Evolutionary conservation across 2,888 invertebrate genomes (phyloP), one percentile per base, ranked within the genome.

Genomic region (Lordiphosa fenestrarum): DNA sequence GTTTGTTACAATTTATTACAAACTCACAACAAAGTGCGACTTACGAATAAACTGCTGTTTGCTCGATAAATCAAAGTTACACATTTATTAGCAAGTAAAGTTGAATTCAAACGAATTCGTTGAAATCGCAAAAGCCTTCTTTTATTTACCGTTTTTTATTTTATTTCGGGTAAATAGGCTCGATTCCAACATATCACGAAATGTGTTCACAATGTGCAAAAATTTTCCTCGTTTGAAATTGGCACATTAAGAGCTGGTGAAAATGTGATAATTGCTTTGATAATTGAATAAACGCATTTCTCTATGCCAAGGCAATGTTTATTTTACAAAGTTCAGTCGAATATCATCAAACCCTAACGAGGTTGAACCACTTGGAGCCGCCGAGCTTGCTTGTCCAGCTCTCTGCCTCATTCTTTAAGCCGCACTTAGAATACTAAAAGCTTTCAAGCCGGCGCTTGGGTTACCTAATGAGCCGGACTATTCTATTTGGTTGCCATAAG

Each of bases 381-480:
- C 30, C 7, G 2, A 30, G 30, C 30, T 30, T 10, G 10, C 9
- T 30, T 10, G 10, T 3, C 30, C 33, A n/a, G 19, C 13, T 47
- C n/a, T 21, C 13, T 9, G 30, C 10, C 7, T 30, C 10, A 9
- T 30, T 30, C 30, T 30, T 10, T 9, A 30, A 30, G 30, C 39
- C 15, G 19, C 60, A 66, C 46, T 53, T 64, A 66, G 60, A 76
- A 70, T 52, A 62, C 52, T 56, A 59, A 77, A 80, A 66, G 51
- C 55, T 62, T 65, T 58, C 55, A 57, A 69, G 41, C 56, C 69
- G 77, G 77, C 77, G 83, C 83, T 83, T 75, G 63, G 66, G 51
- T 67, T 66, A 70, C 73, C 66, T 70, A 77, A 78, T 74, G 74
- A 77, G 66, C 42, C 51, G 38, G 55, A 30, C 30, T 30, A 30